Evolutionary conservation across 2,888 invertebrate species (phyloP).

Genomic region (Scaptomyza caliginosa): DNA sequence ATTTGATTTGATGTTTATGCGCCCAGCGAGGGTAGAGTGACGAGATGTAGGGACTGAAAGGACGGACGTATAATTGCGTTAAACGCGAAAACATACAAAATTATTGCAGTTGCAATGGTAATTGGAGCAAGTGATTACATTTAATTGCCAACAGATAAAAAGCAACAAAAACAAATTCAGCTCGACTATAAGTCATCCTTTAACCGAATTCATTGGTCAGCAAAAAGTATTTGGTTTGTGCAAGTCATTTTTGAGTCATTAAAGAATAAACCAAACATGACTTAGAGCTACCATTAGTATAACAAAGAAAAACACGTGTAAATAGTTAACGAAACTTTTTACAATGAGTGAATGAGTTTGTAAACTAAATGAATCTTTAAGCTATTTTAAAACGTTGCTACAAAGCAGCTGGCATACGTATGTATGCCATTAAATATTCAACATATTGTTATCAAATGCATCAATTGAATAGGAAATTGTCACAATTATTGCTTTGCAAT

Average conservation of each 20-base stretch:
- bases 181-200: slow-evolving; percentile 11
- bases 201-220: too few species aligned
- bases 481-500: not conserved
- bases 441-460: not conserved
- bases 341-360: slow-evolving; percentile 6
- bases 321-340: not conserved
- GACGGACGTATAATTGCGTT: slow-evolving; percentile 63
- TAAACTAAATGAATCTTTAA: not conserved
- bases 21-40: slow-evolving; percentile 7
- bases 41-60: not conserved
- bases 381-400: not conserved
- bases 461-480: slow-evolving; percentile 17
- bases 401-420: not conserved
- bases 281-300: slow-evolving; percentile 9
- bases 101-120: slow-evolving; percentile 71
- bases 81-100: slow-evolving; percentile 45
- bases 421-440: slow-evolving; percentile 1
- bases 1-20: slow-evolving; percentile 76
- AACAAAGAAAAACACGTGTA: slow-evolving; percentile 17
- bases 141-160: slow-evolving; percentile 70
- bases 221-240: slow-evolving; percentile 4
- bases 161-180: slow-evolving; percentile 5
- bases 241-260: slow-evolving; percentile 33
- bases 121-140: slow-evolving; percentile 72
- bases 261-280: slow-evolving; percentile 38